Evolutionary conservation across 2,888 invertebrate species (phyloP), one percentile per base, ranked within the genome.

Genomic region (Campoplex nolae): DNA sequence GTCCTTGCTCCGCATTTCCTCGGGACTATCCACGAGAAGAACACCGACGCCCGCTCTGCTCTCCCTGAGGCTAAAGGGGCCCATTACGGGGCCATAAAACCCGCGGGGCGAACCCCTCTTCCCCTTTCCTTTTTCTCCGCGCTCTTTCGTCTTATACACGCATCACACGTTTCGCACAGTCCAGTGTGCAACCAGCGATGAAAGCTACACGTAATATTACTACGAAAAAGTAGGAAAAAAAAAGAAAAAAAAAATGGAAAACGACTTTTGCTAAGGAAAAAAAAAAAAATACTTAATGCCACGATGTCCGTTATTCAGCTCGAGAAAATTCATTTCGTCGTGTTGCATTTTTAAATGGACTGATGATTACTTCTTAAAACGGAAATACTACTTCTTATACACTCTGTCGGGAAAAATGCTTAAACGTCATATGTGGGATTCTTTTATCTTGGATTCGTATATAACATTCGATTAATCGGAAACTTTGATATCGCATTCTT

Each of bases 81-180:
- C 92, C 90, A 92, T 93, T 93, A 93, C 91, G 89, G 88, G 90
- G 88, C 90, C 92, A 90, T 93, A 93, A 93, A 93, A 92, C 89
- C 88, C 89, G 90, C 89, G 88, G 90, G 74, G 90, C 90, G 90
- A 91, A 90, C 91, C 90, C 88, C 56, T 67, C 71, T 48, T 51
- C 16, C 54, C 13, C 58, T 38, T 58, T 45, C 76, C 38, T 67
- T 76, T 65, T 67, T 45, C 81, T 88, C 78, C 90, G 89, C 89
- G 89, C 90, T 91, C 58, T 51, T 65, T 32, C n/a, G 48, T 74
- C 23, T 18, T 76, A 32, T 58, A 89, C 91, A 90, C 92, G 84
- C 87, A 71, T 82, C 81, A 38, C 68, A 78, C 75, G 75, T 18
- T 35, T 45, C n/a, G 71, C 18, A 83, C 67, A 56, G 79, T 85